These are phyloP conservation scores for Fundulus diaphanus DNA, from an alignment of 2,797 vertebrate genomes.

Conservation along the genomic window DNA sequence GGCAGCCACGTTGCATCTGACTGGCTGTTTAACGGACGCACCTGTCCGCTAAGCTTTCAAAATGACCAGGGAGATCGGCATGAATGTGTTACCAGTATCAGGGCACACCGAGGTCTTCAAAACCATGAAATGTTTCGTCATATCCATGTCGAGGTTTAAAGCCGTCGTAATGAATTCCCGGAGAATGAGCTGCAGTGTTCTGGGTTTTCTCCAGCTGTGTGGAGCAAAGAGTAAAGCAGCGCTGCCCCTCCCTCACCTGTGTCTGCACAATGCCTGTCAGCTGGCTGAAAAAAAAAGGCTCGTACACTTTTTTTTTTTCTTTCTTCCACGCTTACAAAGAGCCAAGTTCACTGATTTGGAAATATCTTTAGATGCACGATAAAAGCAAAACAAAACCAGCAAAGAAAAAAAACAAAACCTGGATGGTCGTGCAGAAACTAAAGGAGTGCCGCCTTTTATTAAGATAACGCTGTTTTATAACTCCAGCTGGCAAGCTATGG, in stretches of 20 bases:
- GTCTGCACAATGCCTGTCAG: neutral
- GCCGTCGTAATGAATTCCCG: neutral
- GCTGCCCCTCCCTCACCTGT: neutral
- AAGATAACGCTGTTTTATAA: neutral
- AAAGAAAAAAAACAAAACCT: neutral
- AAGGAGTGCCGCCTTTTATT: neutral
- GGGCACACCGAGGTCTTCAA: neutral
- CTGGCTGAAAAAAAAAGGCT: neutral
- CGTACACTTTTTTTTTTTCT: neutral
- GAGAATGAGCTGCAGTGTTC: neutral
- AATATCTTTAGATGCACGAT: neutral
- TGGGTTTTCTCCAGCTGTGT: neutral
- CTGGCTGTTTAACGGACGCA: neutral
- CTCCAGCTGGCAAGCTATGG: neutral
- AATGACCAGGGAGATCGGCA: neutral
- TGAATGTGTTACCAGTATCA: neutral
- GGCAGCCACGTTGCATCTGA: neutral
- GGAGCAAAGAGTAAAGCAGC: too few species aligned
- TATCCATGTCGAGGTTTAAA: neutral
- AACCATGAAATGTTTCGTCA: neutral
- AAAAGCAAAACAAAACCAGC: neutral
- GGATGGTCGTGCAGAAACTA: neutral
- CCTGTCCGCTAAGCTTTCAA: conserved; percentile 33
- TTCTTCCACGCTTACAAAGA: neutral
- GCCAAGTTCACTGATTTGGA: neutral